Percentiles rank a stretch among this genome's conserved stretches.
phyloP scores from a whole-genome alignment of 2,888 invertebrate genomes.

The Pseudococcus jackbeardsleyi region DNA sequence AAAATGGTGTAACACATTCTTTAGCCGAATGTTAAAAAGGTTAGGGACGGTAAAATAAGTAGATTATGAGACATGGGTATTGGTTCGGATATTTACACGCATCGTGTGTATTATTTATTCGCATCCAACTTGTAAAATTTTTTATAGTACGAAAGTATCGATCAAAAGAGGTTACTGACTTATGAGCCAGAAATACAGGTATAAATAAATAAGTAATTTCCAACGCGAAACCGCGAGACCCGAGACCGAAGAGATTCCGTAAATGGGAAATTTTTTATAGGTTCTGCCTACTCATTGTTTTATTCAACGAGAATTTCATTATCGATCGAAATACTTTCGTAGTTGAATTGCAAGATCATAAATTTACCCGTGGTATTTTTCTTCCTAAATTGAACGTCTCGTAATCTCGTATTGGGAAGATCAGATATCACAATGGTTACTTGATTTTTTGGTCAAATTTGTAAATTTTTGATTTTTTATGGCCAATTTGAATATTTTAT shows the following conservation, averaged over 20 bases:
- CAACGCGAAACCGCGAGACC: background rate
- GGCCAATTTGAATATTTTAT: no score
- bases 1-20: conserved; percentile 28
- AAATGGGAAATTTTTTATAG: conserved; percentile 4
- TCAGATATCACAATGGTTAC: no score
- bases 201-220: background rate
- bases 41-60: conserved; percentile 11
- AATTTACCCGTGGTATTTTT: background rate
- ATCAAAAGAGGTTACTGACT: background rate
- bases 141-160: background rate
- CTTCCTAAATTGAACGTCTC: no score
- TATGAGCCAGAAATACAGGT: conserved; percentile 14
- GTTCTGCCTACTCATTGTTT: conserved; percentile 22
- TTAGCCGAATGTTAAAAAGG: conserved; percentile 2
- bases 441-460: no score
- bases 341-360: background rate
- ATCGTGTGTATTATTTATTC: background rate
- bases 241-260: background rate
- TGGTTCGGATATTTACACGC: background rate
- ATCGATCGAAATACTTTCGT: background rate
- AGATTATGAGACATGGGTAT: background rate
- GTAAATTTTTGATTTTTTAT: no score
- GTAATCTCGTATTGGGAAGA: background rate
- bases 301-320: background rate
- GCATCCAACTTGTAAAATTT: background rate